Evolutionary conservation across 2,797 vertebrate genomes (phyloP).

Genomic region (Lutjanus campechanus): DNA sequence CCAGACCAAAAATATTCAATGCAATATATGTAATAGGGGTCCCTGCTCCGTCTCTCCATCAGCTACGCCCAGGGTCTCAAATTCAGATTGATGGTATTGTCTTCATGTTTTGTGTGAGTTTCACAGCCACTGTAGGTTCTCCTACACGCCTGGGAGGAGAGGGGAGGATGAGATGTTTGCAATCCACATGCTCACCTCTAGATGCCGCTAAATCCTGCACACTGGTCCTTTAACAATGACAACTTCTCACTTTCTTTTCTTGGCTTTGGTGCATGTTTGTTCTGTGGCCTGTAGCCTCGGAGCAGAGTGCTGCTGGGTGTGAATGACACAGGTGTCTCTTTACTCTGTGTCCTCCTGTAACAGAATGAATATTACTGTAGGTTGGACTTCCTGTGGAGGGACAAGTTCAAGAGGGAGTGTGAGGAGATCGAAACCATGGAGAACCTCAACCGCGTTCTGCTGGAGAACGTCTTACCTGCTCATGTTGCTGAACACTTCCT

Average conservation of each 20-base stretch:
- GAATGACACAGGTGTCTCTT: constrained; percentile 85
- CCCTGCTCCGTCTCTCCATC: too few species aligned
- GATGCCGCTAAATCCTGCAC: too few species aligned
- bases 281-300: constrained; percentile 26
- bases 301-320: constrained; percentile 42
- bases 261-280: constrained; percentile 15
- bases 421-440: constrained; percentile 99
- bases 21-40: too few species aligned
- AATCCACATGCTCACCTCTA: too few species aligned
- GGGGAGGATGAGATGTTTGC: too few species aligned
- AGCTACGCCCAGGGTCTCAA: too few species aligned
- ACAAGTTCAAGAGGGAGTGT: constrained; percentile 99
- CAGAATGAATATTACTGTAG: constrained; percentile 93
- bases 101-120: too few species aligned
- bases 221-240: neutral
- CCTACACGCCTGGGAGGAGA: too few species aligned
- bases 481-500: constrained; percentile 98
- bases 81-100: too few species aligned
- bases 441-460: constrained; percentile 95
- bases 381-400: constrained; percentile 99
- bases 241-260: neutral
- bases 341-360: constrained; percentile 94
- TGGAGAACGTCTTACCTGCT: constrained; percentile 96
- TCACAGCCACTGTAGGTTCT: too few species aligned
- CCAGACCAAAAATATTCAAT: too few species aligned